Conservation (phyloP, 2,113 vertebrate species). For the Amblyornis subalaris region DNA sequence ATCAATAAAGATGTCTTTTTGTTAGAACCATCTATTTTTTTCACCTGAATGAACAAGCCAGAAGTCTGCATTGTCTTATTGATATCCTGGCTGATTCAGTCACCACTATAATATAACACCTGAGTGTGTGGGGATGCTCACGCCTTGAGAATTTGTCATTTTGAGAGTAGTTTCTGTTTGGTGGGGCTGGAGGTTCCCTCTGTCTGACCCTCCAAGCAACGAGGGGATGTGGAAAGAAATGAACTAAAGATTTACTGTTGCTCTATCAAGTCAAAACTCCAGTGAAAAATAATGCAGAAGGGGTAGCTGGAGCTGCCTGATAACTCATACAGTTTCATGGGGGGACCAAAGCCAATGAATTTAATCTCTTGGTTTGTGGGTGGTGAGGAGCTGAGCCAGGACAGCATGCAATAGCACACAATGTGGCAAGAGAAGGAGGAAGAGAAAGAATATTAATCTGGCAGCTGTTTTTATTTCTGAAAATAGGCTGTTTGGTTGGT, state of each 20-base stretch:
- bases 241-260: constrained; percentile 21
- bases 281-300: constrained; percentile 18
- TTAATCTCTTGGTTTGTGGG: constrained; percentile 15
- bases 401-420: neutral
- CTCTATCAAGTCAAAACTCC: neutral
- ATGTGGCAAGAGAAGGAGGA: neutral
- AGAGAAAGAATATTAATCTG: neutral
- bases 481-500: neutral
- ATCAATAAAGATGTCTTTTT: neutral
- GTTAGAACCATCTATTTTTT: neutral
- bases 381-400: constrained; percentile 10
- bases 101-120: neutral
- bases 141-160: neutral
- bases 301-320: neutral
- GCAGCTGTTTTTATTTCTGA: neutral
- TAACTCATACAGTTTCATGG: constrained; percentile 43
- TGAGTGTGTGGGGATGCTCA: neutral
- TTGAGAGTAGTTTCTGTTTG: neutral
- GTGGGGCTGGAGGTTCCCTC: neutral
- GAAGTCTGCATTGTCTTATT: neutral
- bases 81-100: neutral
- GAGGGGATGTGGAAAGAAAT: neutral
- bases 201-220: neutral
- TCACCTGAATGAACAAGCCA: neutral
- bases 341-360: neutral